Evolutionary conservation across 2,113 vertebrate species (phyloP), one percentile per base, ranked within the genome.

Genomic region (Nycticryphes semicollaris): DNA sequence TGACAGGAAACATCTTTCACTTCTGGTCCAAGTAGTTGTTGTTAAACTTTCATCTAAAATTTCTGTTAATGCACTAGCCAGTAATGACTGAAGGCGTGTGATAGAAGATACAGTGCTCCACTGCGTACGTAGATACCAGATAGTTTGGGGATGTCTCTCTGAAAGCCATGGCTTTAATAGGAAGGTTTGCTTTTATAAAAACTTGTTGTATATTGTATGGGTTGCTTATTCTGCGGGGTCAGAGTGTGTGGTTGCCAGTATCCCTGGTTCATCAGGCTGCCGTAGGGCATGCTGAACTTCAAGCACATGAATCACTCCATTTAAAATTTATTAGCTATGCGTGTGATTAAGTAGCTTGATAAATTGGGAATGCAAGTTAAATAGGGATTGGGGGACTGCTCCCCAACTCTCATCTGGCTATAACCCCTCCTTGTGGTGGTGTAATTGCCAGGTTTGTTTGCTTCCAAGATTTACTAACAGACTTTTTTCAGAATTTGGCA

Each of bases 201-300:
- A 1, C 33, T 18, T 37, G 20, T 1, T 12, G 80, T 75, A 4
- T 45, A 4, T 81, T 41, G 16, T 39, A 6, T 37, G 87, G 47
- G 23, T 35, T 28, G 39, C 33, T 89, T 84, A 45, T 56, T 37
- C 62, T 82, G 15, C 35, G 10, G 57, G 77, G 74, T 78, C 77
- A 78, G n/a, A 6, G 3, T 18, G 27, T 3, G 0, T 27, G 2
- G 0, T 56, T 48, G 54, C 67, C 57, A n/a, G 0, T 22, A 31
- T 47, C 54, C 13, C 50, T n/a, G 75, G 27, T 37, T 74, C 60
- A 35, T 77, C 80, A 39, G 73, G 31, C 51, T 86, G 76, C 74
- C 84, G 39, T 23, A 5, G 57, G 87, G 66, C 66, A 22, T 47
- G 62, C 39, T 14, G 3, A 22, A 11, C 56, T 72, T 75, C 14